Base-by-base conservation (phyloP, 2,113 vertebrate genomes). In the Synodontis membranacea region DNA sequence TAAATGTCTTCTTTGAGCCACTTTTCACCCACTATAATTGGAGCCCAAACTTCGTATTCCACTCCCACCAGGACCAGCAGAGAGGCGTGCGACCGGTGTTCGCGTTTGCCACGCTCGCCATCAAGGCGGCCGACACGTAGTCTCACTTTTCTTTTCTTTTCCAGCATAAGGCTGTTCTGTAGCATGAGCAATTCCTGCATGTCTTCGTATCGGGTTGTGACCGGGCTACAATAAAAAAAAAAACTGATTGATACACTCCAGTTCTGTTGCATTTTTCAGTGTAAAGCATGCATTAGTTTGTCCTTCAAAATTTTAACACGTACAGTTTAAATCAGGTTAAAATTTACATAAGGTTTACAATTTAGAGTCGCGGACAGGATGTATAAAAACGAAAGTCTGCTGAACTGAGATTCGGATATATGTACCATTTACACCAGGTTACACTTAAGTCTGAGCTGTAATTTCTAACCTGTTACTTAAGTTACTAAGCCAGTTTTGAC, bases 1-100 rank as follows among this genome's bases (percentile, higher is more conserved):
- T 92, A 92, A 93, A 93, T 92, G 93, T 93, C 93, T 91, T 91
- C 91, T 93, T 91, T 94, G 83, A 80, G 90, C 88, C 91, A 91
- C 83, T 93, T 89, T 88, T 88, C 86, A 87, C 88, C 84, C 78
- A 84, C 81, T 54, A 87, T 79, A 89, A 90, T 92, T 86, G 89
- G 88, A 88, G 86, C 88, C 88, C 89, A 91, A 93, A 93, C 91
- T 93, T 93, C 86, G 72, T 54, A 88, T 91, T 92, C 90, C 83
- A 74, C 75, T 90, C 80, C 84, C 76, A 88, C 60, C 88, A 70
- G 37, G 70, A 64, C 80, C 81, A 19, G 9, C 10, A 81, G 70
- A 58, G 50, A 86, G 86, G 83, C n/a, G 74, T n/a, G 74, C 4
- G 84, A 66, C 68, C 21, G 50, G 70, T 19, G 28, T 89, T 72